phyloP scores from a whole-genome alignment of 2,888 invertebrate species.

The Ichneumon xanthorius region DNA sequence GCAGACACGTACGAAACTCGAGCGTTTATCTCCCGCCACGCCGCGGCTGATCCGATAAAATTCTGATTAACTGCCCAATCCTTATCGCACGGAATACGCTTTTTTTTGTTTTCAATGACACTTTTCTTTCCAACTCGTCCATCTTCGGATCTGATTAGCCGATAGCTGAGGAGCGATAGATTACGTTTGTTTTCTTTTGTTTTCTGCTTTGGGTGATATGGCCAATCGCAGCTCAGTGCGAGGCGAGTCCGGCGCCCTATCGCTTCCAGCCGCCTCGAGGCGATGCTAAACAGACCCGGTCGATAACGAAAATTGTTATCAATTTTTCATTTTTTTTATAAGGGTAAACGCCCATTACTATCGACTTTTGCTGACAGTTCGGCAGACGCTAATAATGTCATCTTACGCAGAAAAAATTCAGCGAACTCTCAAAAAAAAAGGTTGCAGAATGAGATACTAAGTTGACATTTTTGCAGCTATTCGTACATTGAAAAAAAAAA shows the following conservation, averaged over 20 bases:
- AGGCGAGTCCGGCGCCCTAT: no score
- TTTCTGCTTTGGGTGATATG: background rate
- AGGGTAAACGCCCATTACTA: no score
- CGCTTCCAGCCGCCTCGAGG: no score
- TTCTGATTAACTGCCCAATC: conserved; percentile 14
- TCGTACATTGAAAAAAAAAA: no score
- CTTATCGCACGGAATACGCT: background rate
- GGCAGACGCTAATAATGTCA: no score
- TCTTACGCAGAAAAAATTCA: no score
- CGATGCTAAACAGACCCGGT: background rate
- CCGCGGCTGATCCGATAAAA: background rate
- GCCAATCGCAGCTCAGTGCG: background rate
- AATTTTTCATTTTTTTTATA: background rate
- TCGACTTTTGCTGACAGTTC: no score
- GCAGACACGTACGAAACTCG: background rate
- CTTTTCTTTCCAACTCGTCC: background rate
- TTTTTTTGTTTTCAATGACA: background rate
- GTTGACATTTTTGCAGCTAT: no score
- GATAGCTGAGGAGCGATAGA: background rate
- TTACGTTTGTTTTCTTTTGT: background rate
- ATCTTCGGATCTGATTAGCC: background rate
- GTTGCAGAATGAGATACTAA: no score
- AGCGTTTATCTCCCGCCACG: background rate
- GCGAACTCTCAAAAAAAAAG: no score
- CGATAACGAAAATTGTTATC: background rate